phyloP scores from a whole-genome alignment of 30 jellyfish, hydroid and myxozoan species.

The Pelagia noctiluca region DNA sequence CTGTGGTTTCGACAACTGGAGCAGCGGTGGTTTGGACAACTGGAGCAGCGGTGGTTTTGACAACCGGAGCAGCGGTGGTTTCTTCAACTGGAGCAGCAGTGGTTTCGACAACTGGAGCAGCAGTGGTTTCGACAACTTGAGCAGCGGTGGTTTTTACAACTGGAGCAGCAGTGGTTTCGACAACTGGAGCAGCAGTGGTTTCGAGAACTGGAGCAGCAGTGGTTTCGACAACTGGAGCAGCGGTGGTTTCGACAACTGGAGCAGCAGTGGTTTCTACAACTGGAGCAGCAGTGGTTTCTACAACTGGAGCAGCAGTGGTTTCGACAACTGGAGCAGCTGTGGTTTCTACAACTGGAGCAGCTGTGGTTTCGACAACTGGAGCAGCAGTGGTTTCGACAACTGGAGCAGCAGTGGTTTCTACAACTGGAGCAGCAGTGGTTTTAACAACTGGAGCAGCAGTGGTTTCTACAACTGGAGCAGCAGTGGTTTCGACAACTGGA shows the following conservation, averaged over 20 bases:
- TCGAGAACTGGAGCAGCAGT: conserved; percentile 61
- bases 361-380: conserved; percentile 30
- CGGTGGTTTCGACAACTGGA: conserved; percentile 56
- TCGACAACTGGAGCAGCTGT: conserved; percentile 57
- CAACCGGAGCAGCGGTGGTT: conserved; percentile 46
- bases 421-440: conserved; percentile 58
- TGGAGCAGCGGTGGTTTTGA: conserved; percentile 52
- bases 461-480: conserved; percentile 31
- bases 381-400: conserved; percentile 21
- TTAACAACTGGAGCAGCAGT: conserved; percentile 36
- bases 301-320: conserved; percentile 38
- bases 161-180: conserved; percentile 26
- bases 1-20: conserved; percentile 47
- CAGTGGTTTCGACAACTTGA: conserved; percentile 25
- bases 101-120: conserved; percentile 34
- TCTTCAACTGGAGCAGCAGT: conserved; percentile 47
- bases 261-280: conserved; percentile 49
- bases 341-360: conserved; percentile 43
- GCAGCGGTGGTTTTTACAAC: conserved; percentile 37
- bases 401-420: conserved; percentile 54
- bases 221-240: conserved; percentile 49
- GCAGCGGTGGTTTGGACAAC: conserved; percentile 50
- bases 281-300: conserved; percentile 47
- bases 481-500: conserved; percentile 32
- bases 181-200: conserved; percentile 38